phyloP scores from a whole-genome alignment of 2,113 vertebrate genomes.

The Empidonax alnorum region DNA sequence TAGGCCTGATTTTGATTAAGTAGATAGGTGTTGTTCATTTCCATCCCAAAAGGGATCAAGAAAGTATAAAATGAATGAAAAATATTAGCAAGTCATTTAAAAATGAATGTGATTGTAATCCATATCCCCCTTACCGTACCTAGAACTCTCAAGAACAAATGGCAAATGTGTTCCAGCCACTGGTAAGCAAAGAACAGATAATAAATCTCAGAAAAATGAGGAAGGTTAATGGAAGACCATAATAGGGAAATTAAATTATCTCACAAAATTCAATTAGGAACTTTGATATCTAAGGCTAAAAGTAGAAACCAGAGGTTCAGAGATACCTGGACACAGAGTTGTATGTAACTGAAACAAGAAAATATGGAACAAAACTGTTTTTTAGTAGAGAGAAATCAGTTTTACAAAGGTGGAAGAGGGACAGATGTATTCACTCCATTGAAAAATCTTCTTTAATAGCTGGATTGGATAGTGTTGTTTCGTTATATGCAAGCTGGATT shows the following conservation, averaged over 20 bases:
- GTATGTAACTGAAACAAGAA: neutral
- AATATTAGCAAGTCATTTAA: constrained; percentile 8
- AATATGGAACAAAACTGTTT: neutral
- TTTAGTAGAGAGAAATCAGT: neutral
- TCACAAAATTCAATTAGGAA: neutral
- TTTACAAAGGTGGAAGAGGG: neutral
- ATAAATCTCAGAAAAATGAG: constrained; percentile 27
- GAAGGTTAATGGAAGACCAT: constrained; percentile 19
- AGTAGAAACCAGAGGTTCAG: neutral
- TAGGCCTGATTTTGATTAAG: neutral
- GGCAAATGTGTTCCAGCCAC: constrained; percentile 16
- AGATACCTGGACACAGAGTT: neutral
- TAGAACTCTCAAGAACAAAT: constrained; percentile 1
- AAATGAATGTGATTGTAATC: neutral
- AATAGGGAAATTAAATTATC: constrained; percentile 15
- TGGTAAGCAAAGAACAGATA: constrained; percentile 30
- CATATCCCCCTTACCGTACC: neutral
- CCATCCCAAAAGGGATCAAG: neutral
- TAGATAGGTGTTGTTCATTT: neutral
- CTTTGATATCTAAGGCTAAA: constrained; percentile 21
- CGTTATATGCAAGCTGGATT: neutral
- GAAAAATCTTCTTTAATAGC: neutral
- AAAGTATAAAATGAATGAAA: neutral
- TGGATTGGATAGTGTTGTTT: neutral
- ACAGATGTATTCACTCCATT: neutral